These are phyloP conservation scores for Aplocera efformata DNA, from an alignment of 2,888 invertebrate species.

Conservation along the genomic window DNA sequence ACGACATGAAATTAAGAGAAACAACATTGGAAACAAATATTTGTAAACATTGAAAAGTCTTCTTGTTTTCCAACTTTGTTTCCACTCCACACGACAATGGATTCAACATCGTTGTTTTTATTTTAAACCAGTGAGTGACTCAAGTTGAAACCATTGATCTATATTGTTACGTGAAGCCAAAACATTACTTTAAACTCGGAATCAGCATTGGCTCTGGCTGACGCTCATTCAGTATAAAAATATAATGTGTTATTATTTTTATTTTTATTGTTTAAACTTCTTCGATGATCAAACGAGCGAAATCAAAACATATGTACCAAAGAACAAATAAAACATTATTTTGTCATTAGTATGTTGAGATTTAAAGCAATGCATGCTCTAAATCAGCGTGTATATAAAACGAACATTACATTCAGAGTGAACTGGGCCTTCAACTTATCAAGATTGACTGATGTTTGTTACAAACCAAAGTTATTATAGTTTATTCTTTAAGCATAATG, in stretches of 20 bases:
- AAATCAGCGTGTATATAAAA: slow-evolving; percentile 3
- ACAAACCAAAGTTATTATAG: no score
- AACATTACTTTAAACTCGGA: slow-evolving; percentile 23
- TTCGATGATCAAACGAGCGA: slow-evolving; percentile 19
- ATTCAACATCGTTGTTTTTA: slow-evolving; percentile 45
- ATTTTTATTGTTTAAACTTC: no score
- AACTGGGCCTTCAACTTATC: no score
- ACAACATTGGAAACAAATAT: slow-evolving; percentile 46
- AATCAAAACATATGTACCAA: slow-evolving; percentile 15
- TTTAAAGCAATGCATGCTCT: slow-evolving; percentile 4
- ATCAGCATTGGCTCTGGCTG: slow-evolving; percentile 12
- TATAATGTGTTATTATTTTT: no score
- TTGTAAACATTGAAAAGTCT: slow-evolving; percentile 19
- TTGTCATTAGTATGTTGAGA: no score
- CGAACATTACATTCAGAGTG: not conserved
- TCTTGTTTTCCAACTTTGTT: slow-evolving; percentile 43
- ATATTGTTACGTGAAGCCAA: slow-evolving; percentile 30
- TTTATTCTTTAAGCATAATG: no score
- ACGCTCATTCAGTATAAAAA: slow-evolving; percentile 18
- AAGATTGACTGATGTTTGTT: no score
- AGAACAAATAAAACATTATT: no score
- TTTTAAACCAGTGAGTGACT: slow-evolving; percentile 10
- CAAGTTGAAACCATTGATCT: slow-evolving; percentile 51
- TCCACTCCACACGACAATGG: slow-evolving; percentile 46
- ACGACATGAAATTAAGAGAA: slow-evolving; percentile 39